Evolutionary conservation across 2,888 invertebrate species (phyloP).

Genomic region (Lithodes maja): DNA sequence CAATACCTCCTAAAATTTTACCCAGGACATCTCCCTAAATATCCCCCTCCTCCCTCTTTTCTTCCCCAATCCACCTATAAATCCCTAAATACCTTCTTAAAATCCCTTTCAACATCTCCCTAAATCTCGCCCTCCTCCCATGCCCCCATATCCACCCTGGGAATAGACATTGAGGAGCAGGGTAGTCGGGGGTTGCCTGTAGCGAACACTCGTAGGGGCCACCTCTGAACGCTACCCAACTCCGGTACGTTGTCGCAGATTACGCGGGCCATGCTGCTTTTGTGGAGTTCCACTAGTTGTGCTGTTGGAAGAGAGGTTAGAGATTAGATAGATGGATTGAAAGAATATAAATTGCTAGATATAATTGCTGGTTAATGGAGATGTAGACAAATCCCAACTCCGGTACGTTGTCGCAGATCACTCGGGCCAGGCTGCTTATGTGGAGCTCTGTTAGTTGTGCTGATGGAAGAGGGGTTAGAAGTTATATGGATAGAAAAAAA

Average conservation of each 20-base stretch:
- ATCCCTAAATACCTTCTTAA: too few species aligned
- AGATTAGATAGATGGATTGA: neutral
- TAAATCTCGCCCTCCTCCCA: constrained; percentile 43
- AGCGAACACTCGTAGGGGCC: constrained; percentile 59
- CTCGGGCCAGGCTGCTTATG: constrained; percentile 48
- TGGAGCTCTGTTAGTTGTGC: constrained; percentile 58
- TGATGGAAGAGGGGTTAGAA: constrained; percentile 19
- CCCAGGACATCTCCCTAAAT: too few species aligned
- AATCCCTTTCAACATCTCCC: too few species aligned
- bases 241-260: constrained; percentile 61
- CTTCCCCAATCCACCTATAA: too few species aligned
- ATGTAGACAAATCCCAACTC: too few species aligned
- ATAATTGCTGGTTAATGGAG: too few species aligned
- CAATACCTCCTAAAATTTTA: too few species aligned
- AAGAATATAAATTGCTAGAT: too few species aligned
- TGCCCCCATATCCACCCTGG: constrained; percentile 34
- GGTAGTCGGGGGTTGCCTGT: constrained; percentile 61
- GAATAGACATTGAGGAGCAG: constrained; percentile 58
- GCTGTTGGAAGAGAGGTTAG: constrained; percentile 36
- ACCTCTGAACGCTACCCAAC: constrained; percentile 61
- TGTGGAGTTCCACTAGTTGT: constrained; percentile 55
- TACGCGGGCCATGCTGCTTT: constrained; percentile 51
- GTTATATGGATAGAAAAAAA: neutral
- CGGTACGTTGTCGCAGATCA: constrained; percentile 60
- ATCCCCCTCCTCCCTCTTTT: too few species aligned